Evolutionary conservation across 64 coral and sea anemone species (phyloP), one percentile per base, ranked within the genome.

Genomic region (Acropora yongei): DNA sequence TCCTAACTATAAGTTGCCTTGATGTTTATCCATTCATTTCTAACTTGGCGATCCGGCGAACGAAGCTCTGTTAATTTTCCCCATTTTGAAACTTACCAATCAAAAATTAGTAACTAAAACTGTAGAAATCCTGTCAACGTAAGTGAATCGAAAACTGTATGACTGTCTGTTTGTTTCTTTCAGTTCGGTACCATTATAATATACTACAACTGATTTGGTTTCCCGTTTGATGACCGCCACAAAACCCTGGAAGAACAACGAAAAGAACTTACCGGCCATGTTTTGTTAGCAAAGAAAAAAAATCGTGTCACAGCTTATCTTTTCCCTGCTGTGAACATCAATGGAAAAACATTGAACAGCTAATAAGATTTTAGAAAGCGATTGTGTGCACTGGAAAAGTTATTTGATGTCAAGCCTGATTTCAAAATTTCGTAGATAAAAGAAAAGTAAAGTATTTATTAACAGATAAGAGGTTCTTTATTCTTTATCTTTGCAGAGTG

Each of bases 341-440:
- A 85, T 71, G 46, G 65, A 47, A 85, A 85, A 85, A 45, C 82
- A 45, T 30, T 71, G 82, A 71, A 85, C 61, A 20, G 44, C 63
- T 71, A 85, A 85, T 85, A 85, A 30, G 63, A 71, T 85, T 72
- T 43, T 47, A n/a, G 43, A 71, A 85, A 85, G 72, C 72, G 7
- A 85, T 44, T 85, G 82, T 71, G 82, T 71, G 49, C 63, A 40
- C 8, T 85, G 61, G 43, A 5, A 43, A 71, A 44, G 82, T 71
- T 85, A 85, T 85, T 85, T 85, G 82, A 85, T 85, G 82, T 85
- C 68, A 8, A 7, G 13, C 65, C 82, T 71, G 82, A 85, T 85
- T 85, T 85, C 7, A 72, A 48, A 85, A 44, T 72, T 41, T 7
- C n/a, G 72, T 85, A 85, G 82, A 85, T 85, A 85, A 85, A 85